These are phyloP conservation scores for Rhadinocentrus ornatus DNA, from an alignment of 2,797 vertebrate genomes.

Conservation along the genomic window DNA sequence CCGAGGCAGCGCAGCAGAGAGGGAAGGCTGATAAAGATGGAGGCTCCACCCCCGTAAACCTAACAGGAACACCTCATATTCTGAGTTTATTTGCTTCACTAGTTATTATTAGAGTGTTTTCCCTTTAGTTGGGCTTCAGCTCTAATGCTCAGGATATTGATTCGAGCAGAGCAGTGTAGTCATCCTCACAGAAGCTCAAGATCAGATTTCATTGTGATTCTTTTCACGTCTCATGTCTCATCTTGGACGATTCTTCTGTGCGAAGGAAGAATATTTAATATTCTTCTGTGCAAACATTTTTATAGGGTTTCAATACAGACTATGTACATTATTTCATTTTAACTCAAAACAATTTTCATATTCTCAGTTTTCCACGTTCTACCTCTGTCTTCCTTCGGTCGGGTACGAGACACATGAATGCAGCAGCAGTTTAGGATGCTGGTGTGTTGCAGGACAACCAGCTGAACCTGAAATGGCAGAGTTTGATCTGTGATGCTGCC, in stretches of 20 bases:
- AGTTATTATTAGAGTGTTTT: constrained; percentile 5
- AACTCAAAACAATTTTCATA: background rate
- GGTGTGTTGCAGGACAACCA: too few species aligned
- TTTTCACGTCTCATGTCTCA: constrained; percentile 13
- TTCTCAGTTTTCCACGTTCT: background rate
- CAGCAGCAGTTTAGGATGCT: background rate
- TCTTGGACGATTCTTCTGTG: too few species aligned
- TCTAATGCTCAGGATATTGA: constrained; percentile 49
- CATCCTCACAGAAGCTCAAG: constrained; percentile 13
- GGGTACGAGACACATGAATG: too few species aligned
- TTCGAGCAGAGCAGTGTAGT: constrained; percentile 26
- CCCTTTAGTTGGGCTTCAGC: constrained; percentile 2
- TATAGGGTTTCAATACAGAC: background rate
- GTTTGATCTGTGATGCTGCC: too few species aligned
- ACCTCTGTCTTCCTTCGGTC: background rate
- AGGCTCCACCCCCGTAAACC: constrained; percentile 31
- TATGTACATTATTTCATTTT: background rate
- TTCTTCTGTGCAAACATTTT: background rate
- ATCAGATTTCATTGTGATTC: constrained; percentile 18
- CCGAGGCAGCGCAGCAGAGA: background rate
- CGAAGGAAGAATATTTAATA: constrained; percentile 16
- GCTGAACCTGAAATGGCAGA: too few species aligned
- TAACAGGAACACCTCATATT: constrained; percentile 21
- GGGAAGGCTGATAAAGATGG: constrained; percentile 4
- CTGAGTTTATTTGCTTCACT: constrained; percentile 21